Percentiles rank a stretch among this genome's conserved stretches.
phyloP scores from a whole-genome alignment of 53 echinoderm and acorn worm genomes.

The Henricia sp. region DNA sequence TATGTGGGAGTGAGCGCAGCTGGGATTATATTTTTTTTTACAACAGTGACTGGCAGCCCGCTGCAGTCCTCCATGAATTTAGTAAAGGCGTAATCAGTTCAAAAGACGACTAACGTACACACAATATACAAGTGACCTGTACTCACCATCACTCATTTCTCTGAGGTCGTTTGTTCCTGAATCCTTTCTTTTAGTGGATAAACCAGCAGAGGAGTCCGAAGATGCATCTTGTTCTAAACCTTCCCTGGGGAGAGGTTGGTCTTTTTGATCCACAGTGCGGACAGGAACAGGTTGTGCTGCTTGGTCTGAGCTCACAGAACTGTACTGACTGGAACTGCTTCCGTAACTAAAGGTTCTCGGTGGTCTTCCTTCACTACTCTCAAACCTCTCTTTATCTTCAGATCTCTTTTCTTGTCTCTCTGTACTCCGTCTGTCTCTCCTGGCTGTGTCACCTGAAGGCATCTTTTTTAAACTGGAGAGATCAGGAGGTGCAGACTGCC shows the following conservation, averaged over 20 bases:
- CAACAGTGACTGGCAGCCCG: too few species aligned
- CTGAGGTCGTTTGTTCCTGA: not conserved
- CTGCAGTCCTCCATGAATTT: too few species aligned
- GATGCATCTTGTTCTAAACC: too few species aligned
- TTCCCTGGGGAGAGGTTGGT: not conserved
- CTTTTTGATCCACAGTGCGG: slow-evolving; percentile 20
- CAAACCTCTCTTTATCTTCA: slow-evolving; percentile 27
- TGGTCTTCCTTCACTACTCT: slow-evolving; percentile 46
- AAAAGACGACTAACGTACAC: too few species aligned
- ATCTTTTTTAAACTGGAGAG: too few species aligned
- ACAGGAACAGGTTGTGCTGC: not conserved
- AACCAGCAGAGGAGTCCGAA: not conserved
- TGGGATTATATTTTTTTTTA: too few species aligned
- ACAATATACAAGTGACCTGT: too few species aligned
- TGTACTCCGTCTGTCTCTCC: slow-evolving; percentile 26
- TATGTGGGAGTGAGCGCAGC: too few species aligned
- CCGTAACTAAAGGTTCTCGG: slow-evolving; percentile 69
- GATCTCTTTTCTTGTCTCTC: slow-evolving; percentile 17
- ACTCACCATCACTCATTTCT: slow-evolving; percentile 24
- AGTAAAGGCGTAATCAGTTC: too few species aligned
- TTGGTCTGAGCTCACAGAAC: slow-evolving; percentile 71
- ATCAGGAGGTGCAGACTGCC: not conserved
- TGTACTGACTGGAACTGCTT: slow-evolving; percentile 75
- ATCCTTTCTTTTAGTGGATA: not conserved
- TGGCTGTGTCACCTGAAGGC: slow-evolving; percentile 8